Conservation (phyloP, 37 sponge, comb jelly and placozoan species). For the Corticium candelabrum region DNA sequence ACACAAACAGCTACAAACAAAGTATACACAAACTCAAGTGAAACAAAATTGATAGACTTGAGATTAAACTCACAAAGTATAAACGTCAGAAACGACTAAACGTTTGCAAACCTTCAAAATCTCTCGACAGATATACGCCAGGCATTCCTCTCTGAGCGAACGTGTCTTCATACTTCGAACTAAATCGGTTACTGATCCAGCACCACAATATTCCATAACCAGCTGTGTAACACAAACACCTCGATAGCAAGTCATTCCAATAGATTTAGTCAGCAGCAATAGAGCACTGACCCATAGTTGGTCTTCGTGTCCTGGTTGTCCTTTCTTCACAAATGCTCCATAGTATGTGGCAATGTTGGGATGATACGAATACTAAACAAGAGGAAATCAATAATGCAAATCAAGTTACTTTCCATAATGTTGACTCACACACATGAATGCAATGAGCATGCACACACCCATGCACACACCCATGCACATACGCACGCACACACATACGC, state of each 20-base stretch:
- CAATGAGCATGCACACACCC: no score
- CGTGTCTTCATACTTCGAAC: slow-evolving; percentile 35
- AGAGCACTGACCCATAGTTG: slow-evolving; percentile 91
- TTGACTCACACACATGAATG: no score
- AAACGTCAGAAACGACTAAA: no score
- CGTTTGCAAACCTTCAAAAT: slow-evolving; percentile 78
- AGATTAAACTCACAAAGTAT: no score
- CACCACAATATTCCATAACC: slow-evolving; percentile 99
- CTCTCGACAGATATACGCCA: slow-evolving; percentile 85
- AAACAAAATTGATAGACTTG: no score
- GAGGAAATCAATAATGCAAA: slow-evolving; percentile 3
- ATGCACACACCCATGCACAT: no score
- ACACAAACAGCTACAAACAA: no score
- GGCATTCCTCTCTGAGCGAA: slow-evolving; percentile 91
- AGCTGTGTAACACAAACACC: slow-evolving; percentile 60
- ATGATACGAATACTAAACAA: slow-evolving; percentile 64
- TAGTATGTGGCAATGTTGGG: slow-evolving; percentile 95
- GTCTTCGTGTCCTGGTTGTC: slow-evolving; percentile 61
- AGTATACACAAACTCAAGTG: no score
- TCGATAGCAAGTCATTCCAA: no score
- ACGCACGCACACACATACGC: no score
- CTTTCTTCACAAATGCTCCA: slow-evolving; percentile 88
- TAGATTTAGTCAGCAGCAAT: no score
- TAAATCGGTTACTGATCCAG: slow-evolving; percentile 85
- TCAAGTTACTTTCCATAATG: no score